Evolutionary conservation across 2,888 invertebrate species (phyloP), one percentile per base, ranked within the genome.

Genomic region (Copidosoma aretas): DNA sequence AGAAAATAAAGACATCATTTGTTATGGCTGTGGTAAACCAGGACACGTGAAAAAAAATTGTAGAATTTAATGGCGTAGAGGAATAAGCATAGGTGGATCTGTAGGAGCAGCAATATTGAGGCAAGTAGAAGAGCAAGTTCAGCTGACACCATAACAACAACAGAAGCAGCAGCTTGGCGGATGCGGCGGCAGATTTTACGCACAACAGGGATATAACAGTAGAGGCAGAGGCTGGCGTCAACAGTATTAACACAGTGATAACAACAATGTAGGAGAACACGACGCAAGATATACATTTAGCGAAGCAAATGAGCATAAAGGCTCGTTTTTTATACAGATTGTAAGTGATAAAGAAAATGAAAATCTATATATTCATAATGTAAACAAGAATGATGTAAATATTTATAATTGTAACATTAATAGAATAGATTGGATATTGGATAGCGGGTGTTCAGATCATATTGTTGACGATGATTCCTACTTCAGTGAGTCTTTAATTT

Each of bases 11-110:
- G 39, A 24, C 56, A 39, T 21, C 8, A 49, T 60, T 60, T 73
- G 73, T 41, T 63, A 60, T 41, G 58, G 39, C 0, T 73, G 73
- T 60, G 70, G 64, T 24, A 63, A 65, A 46, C 2, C 39, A 1
- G 73, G 61, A 14, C 68, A 71, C 22, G 25, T 66, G 61, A 2
- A 12, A 15, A 14, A 32, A 22, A 57, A 39, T 10, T 52, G 19
- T 52, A 52, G 52, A 52, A 19, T 4, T 52, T 4, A n/a, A n/a
- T 49, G 4, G 52, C 17, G 3, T 14, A 3, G 19, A 12, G n/a
- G n/a, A 21, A 3, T 22, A 4, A 52, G 19, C 10, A 15, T 4
- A n/a, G 4, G 2, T 49, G 49, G 49, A 49, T n/a, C 15, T 4
- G 19, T n/a, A 4, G 49, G 49, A 15, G 49, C 49, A 19, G 49